phyloP scores from a whole-genome alignment of 2,888 invertebrate genomes.

The Drosophila cognata region DNA sequence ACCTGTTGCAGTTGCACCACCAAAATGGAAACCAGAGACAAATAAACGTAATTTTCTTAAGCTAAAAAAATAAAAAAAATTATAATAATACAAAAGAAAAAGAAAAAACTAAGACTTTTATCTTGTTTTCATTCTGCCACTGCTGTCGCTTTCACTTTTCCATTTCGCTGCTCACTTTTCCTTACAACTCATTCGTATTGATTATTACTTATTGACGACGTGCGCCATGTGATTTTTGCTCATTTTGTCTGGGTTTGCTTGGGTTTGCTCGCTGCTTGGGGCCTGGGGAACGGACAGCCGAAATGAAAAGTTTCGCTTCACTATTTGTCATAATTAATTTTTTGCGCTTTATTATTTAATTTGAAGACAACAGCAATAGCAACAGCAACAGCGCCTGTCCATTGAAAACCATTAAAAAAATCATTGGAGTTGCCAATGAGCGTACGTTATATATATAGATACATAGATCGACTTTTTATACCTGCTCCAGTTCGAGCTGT shows the following conservation, averaged over 20 bases:
- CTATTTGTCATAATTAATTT: conserved; percentile 78
- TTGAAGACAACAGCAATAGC: conserved; percentile 46
- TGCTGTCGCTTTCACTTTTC: conserved; percentile 73
- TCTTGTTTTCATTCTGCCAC: conserved; percentile 56
- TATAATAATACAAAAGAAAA: conserved; percentile 18
- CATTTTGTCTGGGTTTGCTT: conserved; percentile 34
- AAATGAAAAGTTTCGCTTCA: conserved; percentile 72
- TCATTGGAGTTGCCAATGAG: conserved; percentile 30
- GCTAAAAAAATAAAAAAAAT: conserved; percentile 12
- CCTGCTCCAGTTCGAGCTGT: conserved; percentile 53
- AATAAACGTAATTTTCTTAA: conserved; percentile 61
- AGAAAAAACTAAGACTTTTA: conserved; percentile 19
- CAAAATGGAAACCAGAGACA: conserved; percentile 33
- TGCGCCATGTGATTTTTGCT: conserved; percentile 42
- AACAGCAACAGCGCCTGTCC: conserved; percentile 28
- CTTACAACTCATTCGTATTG: conserved; percentile 60
- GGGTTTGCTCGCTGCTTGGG: conserved; percentile 13
- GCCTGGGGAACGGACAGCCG: conserved; percentile 14
- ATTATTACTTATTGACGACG: conserved; percentile 70
- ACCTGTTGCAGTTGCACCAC: conserved; percentile 36
- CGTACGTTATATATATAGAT: conserved; percentile 5
- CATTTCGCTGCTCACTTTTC: conserved; percentile 64
- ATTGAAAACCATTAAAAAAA: conserved; percentile 56
- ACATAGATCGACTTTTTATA: conserved; percentile 40
- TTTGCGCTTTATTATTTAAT: conserved; percentile 65